These are phyloP conservation scores for Keiferia lycopersicella DNA, from an alignment of 2,888 invertebrate species.

Conservation along the genomic window DNA sequence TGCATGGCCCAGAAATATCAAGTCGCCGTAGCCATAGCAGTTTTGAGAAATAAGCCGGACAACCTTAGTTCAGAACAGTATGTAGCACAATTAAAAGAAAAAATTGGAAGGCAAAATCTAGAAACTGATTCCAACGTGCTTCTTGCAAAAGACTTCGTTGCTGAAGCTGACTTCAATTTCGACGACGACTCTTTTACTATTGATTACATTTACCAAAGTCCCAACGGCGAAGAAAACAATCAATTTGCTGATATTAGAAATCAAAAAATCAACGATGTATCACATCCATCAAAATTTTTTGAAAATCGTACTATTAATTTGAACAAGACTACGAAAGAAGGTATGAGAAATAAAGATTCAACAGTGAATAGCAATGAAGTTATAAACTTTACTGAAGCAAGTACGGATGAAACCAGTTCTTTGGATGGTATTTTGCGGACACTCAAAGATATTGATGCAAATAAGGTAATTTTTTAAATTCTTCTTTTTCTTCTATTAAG, in stretches of 20 bases:
- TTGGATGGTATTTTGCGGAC: constrained; percentile 14
- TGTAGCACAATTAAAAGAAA: constrained; percentile 45
- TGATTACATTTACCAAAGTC: constrained; percentile 24
- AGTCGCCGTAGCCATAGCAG: constrained; percentile 51
- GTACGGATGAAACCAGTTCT: constrained; percentile 10
- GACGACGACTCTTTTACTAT: constrained; percentile 31
- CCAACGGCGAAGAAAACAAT: neutral
- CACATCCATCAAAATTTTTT: no score
- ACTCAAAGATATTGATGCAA: constrained; percentile 21
- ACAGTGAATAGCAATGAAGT: neutral
- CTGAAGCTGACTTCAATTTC: constrained; percentile 31
- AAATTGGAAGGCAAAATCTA: constrained; percentile 33
- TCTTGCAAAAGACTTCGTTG: constrained; percentile 42
- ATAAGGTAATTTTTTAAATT: neutral
- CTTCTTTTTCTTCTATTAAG: no score
- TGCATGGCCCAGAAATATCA: constrained; percentile 55
- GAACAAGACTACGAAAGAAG: neutral
- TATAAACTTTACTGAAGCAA: neutral
- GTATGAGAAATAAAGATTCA: neutral
- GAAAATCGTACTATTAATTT: neutral
- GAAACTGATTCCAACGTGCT: constrained; percentile 43
- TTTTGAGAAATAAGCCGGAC: constrained; percentile 55
- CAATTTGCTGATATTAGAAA: neutral
- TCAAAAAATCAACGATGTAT: neutral
- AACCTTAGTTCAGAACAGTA: constrained; percentile 43